Conservation (phyloP, 2,113 vertebrate genomes). For the Symphodus melops region DNA sequence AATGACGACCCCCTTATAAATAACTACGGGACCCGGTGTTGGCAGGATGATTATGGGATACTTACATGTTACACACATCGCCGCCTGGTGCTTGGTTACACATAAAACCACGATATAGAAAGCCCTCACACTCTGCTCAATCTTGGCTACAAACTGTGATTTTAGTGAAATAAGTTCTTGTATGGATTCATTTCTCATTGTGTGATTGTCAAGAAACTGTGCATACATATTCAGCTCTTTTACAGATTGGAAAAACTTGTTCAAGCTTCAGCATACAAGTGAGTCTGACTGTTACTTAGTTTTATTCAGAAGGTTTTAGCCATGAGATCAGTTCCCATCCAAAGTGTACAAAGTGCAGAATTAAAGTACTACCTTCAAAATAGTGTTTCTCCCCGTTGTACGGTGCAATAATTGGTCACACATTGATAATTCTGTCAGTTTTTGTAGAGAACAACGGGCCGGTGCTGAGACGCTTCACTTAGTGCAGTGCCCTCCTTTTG, state of each 20-base stretch:
- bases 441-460: slow-evolving; percentile 4
- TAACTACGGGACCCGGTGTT: slow-evolving; percentile 22
- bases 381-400: not conserved
- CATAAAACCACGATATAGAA: not conserved
- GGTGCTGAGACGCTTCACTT: slow-evolving; percentile 18
- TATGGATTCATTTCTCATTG: too few species aligned
- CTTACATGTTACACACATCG: not conserved
- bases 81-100: slow-evolving; percentile 13
- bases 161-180: not conserved
- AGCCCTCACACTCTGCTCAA: not conserved
- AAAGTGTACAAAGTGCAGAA: not conserved
- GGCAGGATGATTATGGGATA: not conserved
- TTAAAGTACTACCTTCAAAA: not conserved
- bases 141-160: not conserved
- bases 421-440: slow-evolving; percentile 43
- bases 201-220: not conserved
- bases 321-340: slow-evolving; percentile 1
- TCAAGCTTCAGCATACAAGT: not conserved
- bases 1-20: slow-evolving; percentile 36
- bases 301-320: not conserved
- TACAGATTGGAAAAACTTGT: not conserved
- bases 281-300: not conserved
- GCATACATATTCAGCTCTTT: too few species aligned
- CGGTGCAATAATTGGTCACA: slow-evolving; percentile 21
- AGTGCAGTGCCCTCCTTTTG: slow-evolving; percentile 41